Conservation (phyloP, 2,888 invertebrate genomes). For the Chydorus sphaericus region DNA sequence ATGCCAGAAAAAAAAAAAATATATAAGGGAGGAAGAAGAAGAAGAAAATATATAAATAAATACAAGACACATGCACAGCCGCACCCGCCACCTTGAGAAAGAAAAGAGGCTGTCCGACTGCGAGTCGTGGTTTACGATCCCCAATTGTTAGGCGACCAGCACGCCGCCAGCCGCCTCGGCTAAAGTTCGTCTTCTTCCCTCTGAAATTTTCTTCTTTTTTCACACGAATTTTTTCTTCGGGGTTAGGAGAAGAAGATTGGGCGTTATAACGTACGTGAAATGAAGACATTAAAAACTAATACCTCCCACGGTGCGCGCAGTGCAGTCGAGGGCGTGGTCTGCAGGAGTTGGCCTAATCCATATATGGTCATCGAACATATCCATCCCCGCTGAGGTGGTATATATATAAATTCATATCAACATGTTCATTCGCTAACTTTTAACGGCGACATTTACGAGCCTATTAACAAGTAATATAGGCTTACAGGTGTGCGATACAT, state of each 20-base stretch:
- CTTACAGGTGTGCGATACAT: too few relatives aligned
- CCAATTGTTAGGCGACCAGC: too few relatives aligned
- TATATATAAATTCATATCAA: too few relatives aligned
- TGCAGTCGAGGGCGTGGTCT: not conserved
- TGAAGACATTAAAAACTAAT: not conserved
- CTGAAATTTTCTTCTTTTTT: not conserved
- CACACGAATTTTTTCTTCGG: too few relatives aligned
- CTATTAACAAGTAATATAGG: too few relatives aligned
- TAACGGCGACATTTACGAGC: too few relatives aligned
- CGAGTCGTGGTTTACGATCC: slow-evolving; percentile 4
- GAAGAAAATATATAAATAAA: not conserved
- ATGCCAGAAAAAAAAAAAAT: not conserved
- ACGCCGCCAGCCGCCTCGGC: not conserved
- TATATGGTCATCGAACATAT: not conserved
- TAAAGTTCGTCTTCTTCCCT: not conserved
- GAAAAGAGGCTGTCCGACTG: not conserved
- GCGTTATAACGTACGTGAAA: not conserved
- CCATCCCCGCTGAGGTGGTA: too few relatives aligned
- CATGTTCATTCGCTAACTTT: too few relatives aligned
- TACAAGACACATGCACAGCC: not conserved
- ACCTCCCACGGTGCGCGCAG: not conserved
- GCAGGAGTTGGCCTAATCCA: not conserved
- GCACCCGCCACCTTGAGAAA: not conserved
- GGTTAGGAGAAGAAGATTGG: too few relatives aligned
- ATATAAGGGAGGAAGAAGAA: not conserved